phyloP scores from a whole-genome alignment of 2,113 vertebrate species.

The Zosterops borbonicus region DNA sequence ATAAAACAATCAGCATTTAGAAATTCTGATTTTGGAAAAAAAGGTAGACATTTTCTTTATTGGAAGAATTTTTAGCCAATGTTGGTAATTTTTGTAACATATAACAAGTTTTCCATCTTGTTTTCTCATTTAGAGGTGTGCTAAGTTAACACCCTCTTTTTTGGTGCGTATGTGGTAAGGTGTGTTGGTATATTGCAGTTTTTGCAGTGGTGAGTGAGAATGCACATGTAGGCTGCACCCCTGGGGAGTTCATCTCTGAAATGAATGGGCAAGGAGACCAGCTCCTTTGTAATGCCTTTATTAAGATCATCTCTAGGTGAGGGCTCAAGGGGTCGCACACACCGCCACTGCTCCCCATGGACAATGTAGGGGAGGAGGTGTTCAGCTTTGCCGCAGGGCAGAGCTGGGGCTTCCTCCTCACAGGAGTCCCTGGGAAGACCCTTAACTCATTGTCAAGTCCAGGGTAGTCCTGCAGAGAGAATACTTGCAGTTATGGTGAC shows the following conservation, averaged over 20 bases:
- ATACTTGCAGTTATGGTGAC: too few relatives aligned
- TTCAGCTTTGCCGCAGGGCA: too few relatives aligned
- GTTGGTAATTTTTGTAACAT: background rate
- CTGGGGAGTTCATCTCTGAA: background rate
- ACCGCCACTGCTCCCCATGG: too few relatives aligned
- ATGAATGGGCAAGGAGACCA: too few relatives aligned
- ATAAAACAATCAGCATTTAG: background rate
- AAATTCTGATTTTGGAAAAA: background rate
- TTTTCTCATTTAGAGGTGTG: background rate
- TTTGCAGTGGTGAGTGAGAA: background rate
- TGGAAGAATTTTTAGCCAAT: background rate
- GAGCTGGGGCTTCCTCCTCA: too few relatives aligned
- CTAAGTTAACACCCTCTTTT: background rate
- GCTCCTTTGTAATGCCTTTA: too few relatives aligned
- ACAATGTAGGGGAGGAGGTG: too few relatives aligned
- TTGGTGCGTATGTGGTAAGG: background rate
- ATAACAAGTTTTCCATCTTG: background rate
- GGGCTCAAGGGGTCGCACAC: too few relatives aligned
- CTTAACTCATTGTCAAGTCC: too few relatives aligned
- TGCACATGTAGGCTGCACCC: fast-evolving
- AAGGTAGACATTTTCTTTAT: background rate
- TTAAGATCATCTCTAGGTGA: too few relatives aligned
- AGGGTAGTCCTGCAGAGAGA: too few relatives aligned
- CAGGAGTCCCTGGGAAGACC: too few relatives aligned
- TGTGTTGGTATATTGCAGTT: background rate